Percentiles rank a stretch among this genome's conserved stretches.
These are phyloP conservation scores for Poecilus cupreus DNA, from an alignment of 2,888 invertebrate genomes.

Conservation along the genomic window DNA sequence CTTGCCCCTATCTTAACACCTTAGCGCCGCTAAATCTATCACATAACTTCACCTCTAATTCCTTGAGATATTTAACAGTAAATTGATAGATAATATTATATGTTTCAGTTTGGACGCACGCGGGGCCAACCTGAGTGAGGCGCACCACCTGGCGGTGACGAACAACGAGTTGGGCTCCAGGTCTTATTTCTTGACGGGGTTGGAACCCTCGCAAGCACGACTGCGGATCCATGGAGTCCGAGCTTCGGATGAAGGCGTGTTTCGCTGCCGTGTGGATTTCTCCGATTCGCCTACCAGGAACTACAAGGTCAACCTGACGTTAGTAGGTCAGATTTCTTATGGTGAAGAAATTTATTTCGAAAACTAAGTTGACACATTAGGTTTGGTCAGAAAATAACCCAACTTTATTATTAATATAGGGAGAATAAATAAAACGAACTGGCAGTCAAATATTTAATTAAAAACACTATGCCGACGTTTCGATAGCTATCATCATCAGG, in stretches of 20 bases:
- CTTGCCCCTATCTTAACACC: background rate
- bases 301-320: constrained; percentile 88
- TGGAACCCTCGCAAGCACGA: constrained; percentile 83
- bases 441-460: no score
- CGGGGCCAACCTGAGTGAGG: constrained; percentile 77
- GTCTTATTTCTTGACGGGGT: constrained; percentile 83
- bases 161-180: constrained; percentile 86
- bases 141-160: constrained; percentile 83
- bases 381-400: no score
- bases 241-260: constrained; percentile 86
- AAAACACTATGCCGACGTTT: no score
- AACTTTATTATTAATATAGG: no score
- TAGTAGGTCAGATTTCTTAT: constrained; percentile 83
- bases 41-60: background rate
- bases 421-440: no score
- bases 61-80: no score
- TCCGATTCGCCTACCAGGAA: constrained; percentile 91
- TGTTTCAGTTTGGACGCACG: constrained; percentile 84
- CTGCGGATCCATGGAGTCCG: constrained; percentile 84
- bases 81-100: no score
- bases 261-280: constrained; percentile 92
- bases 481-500: no score
- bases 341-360: no score
- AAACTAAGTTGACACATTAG: no score
- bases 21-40: background rate